Evolutionary conservation across 2,888 invertebrate species (phyloP).

Genomic region (Chrysodeixis includens): DNA sequence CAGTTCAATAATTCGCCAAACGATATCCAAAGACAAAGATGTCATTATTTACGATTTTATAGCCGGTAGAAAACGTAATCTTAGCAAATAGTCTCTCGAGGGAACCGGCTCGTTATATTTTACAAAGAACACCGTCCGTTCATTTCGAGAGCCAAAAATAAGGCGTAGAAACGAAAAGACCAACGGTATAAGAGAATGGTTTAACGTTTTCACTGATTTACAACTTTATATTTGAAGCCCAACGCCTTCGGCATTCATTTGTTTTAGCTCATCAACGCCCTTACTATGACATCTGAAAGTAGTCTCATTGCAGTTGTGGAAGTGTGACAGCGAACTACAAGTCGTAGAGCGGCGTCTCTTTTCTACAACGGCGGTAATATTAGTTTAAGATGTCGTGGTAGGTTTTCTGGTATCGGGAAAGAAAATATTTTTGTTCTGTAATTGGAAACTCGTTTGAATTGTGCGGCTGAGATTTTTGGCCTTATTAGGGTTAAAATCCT

Average conservation of each 20-base stretch:
- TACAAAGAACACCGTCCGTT: constrained; percentile 32
- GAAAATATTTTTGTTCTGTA: background rate
- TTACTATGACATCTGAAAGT: no score
- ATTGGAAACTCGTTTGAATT: background rate
- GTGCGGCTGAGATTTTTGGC: background rate
- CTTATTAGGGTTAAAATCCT: background rate
- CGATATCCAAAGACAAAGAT: constrained; percentile 34
- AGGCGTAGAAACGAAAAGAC: constrained; percentile 24
- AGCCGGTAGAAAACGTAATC: constrained; percentile 66
- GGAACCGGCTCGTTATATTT: constrained; percentile 53
- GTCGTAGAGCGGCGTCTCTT: no score
- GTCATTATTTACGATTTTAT: constrained; percentile 61
- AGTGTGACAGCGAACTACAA: no score
- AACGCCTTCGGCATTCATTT: constrained; percentile 10
- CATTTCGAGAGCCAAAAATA: constrained; percentile 36
- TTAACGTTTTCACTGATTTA: constrained; percentile 3
- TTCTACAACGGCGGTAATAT: no score
- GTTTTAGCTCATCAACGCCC: background rate
- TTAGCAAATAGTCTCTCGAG: constrained; percentile 56
- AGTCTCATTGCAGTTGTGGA: no score
- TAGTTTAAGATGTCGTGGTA: no score
- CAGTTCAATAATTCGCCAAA: constrained; percentile 18
- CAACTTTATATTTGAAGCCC: constrained; percentile 7
- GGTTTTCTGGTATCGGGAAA: background rate
- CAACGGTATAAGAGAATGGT: constrained; percentile 10